Evolutionary conservation across 2,113 vertebrate genomes (phyloP), one percentile per base, ranked within the genome.

Genomic region (Camelus dromedarius): DNA sequence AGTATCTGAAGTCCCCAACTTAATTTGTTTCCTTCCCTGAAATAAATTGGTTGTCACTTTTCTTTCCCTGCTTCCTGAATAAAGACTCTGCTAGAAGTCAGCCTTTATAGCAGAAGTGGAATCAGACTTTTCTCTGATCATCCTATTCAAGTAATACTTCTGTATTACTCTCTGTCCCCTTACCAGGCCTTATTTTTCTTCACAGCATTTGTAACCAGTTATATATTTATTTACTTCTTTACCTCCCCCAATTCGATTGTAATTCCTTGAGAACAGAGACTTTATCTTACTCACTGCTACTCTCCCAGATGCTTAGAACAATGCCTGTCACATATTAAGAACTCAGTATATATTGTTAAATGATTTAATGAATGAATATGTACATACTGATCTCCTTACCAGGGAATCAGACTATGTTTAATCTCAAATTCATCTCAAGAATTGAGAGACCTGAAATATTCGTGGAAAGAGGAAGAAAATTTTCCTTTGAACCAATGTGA

Each of bases 341-440:
- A 58, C 9, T 70, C 30, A 72, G 5, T 82, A 84, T 35, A 42
- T 93, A 73, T 72, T 96, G 70, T 85, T 66, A 83, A 91, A 42
- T 82, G 56, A 73, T 42, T 77, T 86, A 80, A n/a, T 91, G 9
- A 70, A 48, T 86, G 80, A 32, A 32, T 83, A 1, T 91, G 2
- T 91, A 28, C 19, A 7, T 87, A 22, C 3, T 62, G 14, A 62
- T 93, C 80, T 83, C 85, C 95, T 87, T 70, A 82, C 42, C 18
- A 60, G 38, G 73, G 69, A 3, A 58, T 81, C 35, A 90, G 54
- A 15, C 38, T 64, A 64, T 73, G 46, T 87, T 92, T 93, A 82
- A 56, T 54, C 48, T 91, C 75, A 95, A 81, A 79, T 91, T 93
- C 60, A 95, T 72, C 16, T 91, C 38, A 94, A 92, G 62, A 91